These are phyloP conservation scores for Pegoplata infirma DNA, from an alignment of 2,888 invertebrate species.

Conservation along the genomic window DNA sequence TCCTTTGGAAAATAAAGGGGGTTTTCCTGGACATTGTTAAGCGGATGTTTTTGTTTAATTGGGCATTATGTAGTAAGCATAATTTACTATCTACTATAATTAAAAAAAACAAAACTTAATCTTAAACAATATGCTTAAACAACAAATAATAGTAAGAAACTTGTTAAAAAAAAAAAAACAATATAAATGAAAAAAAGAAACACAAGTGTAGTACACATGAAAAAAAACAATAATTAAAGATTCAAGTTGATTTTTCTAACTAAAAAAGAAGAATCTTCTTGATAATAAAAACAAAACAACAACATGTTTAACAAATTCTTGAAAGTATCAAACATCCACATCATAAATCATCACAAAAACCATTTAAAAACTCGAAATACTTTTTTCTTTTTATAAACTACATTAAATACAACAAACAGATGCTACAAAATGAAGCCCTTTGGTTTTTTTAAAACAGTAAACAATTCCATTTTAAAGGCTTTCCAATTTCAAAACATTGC, in stretches of 20 bases:
- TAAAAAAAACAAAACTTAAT: conserved; percentile 14
- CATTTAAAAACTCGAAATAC: background rate
- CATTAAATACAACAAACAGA: background rate
- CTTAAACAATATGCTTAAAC: conserved; percentile 45
- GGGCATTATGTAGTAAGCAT: conserved; percentile 44
- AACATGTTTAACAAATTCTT: conserved; percentile 45
- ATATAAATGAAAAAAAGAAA: conserved; percentile 21
- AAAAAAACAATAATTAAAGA: conserved; percentile 47
- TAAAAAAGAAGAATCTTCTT: conserved; percentile 8
- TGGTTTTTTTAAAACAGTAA: conserved; percentile 14
- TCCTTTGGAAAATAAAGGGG: conserved; percentile 28
- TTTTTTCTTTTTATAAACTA: background rate
- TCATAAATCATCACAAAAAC: conserved; percentile 3
- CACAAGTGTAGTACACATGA: conserved; percentile 37
- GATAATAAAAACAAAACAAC: conserved; percentile 29
- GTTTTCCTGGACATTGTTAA: conserved; percentile 23
- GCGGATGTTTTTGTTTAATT: conserved; percentile 32
- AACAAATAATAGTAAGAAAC: conserved; percentile 42
- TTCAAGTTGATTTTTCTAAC: conserved; percentile 9
- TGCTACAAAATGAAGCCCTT: conserved; percentile 2
- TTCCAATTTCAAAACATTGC: conserved; percentile 58
- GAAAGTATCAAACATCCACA: conserved; percentile 3
- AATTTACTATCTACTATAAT: conserved; percentile 42
- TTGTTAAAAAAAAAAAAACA: conserved; percentile 27
- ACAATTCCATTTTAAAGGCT: conserved; percentile 51